Conservation (phyloP, 2,888 invertebrate species). For the Boloria selene region DNA sequence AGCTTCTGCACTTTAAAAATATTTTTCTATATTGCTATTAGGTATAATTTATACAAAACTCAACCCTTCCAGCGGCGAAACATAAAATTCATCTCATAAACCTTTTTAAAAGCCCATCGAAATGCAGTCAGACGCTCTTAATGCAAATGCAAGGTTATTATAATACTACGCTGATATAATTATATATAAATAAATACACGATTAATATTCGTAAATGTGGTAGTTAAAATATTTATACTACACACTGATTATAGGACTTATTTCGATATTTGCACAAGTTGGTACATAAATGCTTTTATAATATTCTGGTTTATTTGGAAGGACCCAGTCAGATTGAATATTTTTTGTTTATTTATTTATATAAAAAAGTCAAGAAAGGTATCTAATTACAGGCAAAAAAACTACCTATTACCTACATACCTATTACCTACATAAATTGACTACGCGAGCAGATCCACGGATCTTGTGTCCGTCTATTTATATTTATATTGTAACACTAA, state of each 20-base stretch:
- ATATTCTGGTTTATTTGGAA: no score
- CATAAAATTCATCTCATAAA: slow-evolving; percentile 25
- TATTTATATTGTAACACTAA: no score
- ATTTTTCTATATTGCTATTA: slow-evolving; percentile 1
- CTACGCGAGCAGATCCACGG: no score
- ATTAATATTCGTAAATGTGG: neutral
- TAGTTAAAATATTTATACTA: neutral
- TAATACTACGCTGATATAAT: slow-evolving; percentile 13
- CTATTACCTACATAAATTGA: no score
- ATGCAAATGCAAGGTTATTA: slow-evolving; percentile 27
- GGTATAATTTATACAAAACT: slow-evolving; percentile 13
- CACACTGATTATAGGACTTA: neutral
- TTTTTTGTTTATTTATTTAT: no score
- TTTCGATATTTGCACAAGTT: no score
- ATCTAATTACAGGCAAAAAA: no score
- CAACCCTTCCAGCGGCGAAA: slow-evolving; percentile 9
- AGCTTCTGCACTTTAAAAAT: neutral
- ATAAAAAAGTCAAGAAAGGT: no score
- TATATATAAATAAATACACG: neutral
- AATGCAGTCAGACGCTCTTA: slow-evolving; percentile 28
- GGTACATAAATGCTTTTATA: no score
- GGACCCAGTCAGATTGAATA: no score
- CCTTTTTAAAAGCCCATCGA: slow-evolving; percentile 24
- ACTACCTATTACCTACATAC: no score
- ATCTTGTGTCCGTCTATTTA: no score